These are phyloP conservation scores for Micrasema minimum DNA, from an alignment of 1,140 invertebrate genomes.

Conservation along the genomic window DNA sequence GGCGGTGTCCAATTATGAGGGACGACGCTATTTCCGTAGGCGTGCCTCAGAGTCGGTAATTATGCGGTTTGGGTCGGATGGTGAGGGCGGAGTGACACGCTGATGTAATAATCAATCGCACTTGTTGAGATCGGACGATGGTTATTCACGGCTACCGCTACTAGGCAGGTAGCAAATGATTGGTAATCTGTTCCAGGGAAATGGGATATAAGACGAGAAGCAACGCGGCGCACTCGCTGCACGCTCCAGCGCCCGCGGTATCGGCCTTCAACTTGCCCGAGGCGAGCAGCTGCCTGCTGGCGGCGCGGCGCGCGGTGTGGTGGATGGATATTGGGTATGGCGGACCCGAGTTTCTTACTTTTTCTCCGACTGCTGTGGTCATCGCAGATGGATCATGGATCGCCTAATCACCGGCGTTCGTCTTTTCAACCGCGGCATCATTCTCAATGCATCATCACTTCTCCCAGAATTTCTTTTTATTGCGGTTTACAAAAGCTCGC, in stretches of 20 bases:
- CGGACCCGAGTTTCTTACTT: conserved; percentile 29
- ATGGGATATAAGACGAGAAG: background rate
- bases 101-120: conserved; percentile 10
- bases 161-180: background rate
- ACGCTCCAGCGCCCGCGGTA: conserved; percentile 5
- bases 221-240: background rate
- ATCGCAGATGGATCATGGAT: conserved; percentile 15
- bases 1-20: conserved; percentile 36
- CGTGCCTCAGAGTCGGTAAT: conserved; percentile 26
- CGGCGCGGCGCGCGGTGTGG: background rate
- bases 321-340: too few species aligned
- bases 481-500: conserved; percentile 13
- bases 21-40: conserved; percentile 34
- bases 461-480: conserved; percentile 1
- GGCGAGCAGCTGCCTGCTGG: conserved; percentile 12
- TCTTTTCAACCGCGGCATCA: conserved; percentile 11
- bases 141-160: background rate
- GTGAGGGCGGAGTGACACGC: conserved; percentile 20
- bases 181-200: background rate
- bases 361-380: conserved; percentile 28
- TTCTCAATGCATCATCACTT: conserved; percentile 29
- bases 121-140: background rate
- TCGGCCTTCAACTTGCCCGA: conserved; percentile 38
- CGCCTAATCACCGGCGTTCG: conserved; percentile 15
- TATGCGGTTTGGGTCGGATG: conserved; percentile 29